Conservation (phyloP, 2,797 vertebrate species). For the Cetoscarus ocellatus region DNA sequence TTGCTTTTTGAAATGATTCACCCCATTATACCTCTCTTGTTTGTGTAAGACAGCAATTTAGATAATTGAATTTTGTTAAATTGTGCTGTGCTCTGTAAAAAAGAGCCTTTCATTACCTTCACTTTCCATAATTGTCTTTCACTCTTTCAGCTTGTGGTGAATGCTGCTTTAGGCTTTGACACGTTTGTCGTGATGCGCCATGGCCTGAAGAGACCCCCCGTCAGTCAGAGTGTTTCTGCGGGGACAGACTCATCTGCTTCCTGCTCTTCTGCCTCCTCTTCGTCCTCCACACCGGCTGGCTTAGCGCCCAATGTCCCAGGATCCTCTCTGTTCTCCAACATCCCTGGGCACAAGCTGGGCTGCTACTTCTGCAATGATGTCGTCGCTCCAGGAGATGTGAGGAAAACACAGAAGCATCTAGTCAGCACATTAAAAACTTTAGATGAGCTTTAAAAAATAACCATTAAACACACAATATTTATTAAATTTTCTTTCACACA, state of each 20-base stretch:
- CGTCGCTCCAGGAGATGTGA: conserved; percentile 97
- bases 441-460: no score
- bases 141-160: conserved; percentile 91
- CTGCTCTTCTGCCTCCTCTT: conserved; percentile 81
- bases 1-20: conserved; percentile 6
- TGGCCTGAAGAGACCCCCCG: conserved; percentile 88
- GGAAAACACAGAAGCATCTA: conserved; percentile 55
- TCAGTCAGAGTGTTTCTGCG: conserved; percentile 75
- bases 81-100: conserved; percentile 22
- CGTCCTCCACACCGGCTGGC: conserved; percentile 75
- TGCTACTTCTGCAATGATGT: conserved; percentile 99
- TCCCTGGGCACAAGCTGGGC: conserved; percentile 97
- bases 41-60: conserved; percentile 23
- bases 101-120: background rate
- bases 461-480: no score
- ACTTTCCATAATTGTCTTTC: conserved; percentile 23
- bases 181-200: conserved; percentile 99
- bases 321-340: conserved; percentile 96
- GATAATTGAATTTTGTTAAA: conserved; percentile 32
- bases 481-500: no score
- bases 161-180: conserved; percentile 97
- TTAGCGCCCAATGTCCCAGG: conserved; percentile 79
- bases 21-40: background rate
- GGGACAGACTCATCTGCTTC: conserved; percentile 79
- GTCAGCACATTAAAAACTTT: no score